phyloP scores from a whole-genome alignment of 2,888 invertebrate genomes.

The Meiosimyza decipiens region DNA sequence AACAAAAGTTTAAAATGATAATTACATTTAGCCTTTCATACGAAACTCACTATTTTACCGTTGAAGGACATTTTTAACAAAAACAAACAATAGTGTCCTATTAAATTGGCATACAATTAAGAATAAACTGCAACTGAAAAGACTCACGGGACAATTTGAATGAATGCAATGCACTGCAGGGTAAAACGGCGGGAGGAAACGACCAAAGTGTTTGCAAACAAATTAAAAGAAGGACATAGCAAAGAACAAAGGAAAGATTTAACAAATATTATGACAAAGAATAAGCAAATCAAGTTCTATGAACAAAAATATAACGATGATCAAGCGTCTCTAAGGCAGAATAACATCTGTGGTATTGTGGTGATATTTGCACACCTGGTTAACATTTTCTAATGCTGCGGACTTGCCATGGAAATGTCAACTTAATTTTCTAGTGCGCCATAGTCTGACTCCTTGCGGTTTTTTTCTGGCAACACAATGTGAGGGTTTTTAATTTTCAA shows the following conservation, averaged over 20 bases:
- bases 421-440: too few relatives aligned
- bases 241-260: not conserved
- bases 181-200: constrained; percentile 17
- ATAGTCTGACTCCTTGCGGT: too few relatives aligned
- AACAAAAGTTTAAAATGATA: too few relatives aligned
- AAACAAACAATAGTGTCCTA: not conserved
- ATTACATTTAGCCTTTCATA: not conserved
- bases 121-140: constrained; percentile 4
- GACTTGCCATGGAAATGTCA: too few relatives aligned
- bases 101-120: constrained; percentile 19
- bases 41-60: constrained; percentile 13
- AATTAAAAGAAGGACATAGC: constrained; percentile 12
- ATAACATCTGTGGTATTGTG: too few relatives aligned
- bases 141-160: constrained; percentile 34
- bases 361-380: too few relatives aligned
- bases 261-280: not conserved
- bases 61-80: not conserved
- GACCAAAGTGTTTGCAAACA: constrained; percentile 18
- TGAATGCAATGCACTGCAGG: constrained; percentile 36
- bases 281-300: constrained; percentile 26
- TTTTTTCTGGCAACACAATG: too few relatives aligned
- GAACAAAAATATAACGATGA: constrained; percentile 21
- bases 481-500: too few relatives aligned
- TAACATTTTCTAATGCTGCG: too few relatives aligned
- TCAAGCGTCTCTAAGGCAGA: too few relatives aligned